Conservation (phyloP, 2,113 vertebrate genomes). For the Oreotrochilus melanogaster region DNA sequence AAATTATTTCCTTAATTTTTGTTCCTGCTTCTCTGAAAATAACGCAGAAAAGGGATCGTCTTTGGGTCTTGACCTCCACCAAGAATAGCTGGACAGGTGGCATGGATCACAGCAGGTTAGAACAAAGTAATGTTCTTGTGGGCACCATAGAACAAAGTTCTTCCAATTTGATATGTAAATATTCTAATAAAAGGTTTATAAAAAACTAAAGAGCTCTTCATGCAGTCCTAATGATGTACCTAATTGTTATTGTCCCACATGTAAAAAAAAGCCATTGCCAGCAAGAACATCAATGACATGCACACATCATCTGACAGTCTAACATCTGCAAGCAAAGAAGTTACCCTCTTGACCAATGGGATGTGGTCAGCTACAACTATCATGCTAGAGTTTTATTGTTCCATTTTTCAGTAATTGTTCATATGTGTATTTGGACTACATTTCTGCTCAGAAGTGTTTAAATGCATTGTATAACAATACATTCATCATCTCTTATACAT, state of each 20-base stretch:
- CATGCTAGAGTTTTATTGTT: neutral
- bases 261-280: accelerated
- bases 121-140: neutral
- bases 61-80: neutral
- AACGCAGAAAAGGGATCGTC: neutral
- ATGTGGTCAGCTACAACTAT: neutral
- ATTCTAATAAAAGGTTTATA: neutral
- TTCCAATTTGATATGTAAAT: neutral
- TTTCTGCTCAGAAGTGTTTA: neutral
- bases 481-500: neutral
- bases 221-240: neutral
- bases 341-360: too few relatives aligned
- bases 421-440: neutral
- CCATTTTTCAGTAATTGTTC: neutral
- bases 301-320: neutral
- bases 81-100: too few relatives aligned
- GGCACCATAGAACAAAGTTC: neutral
- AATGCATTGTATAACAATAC: neutral
- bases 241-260: neutral
- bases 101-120: neutral
- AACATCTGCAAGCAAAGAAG: neutral
- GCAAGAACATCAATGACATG: neutral
- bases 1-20: neutral
- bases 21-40: neutral
- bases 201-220: neutral